phyloP scores from a whole-genome alignment of 2,888 invertebrate genomes.

The Drosophila kuntzei region DNA sequence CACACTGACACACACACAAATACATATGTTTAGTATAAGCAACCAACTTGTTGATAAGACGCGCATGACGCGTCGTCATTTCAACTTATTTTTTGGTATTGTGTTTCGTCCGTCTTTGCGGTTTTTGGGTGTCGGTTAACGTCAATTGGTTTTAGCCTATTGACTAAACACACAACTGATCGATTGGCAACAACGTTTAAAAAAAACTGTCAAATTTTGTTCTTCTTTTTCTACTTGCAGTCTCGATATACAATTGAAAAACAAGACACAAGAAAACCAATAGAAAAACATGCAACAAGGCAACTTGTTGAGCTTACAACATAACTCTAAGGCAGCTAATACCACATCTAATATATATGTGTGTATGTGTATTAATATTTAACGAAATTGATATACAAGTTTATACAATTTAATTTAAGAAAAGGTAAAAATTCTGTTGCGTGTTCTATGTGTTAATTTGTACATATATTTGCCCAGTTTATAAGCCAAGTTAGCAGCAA shows the following conservation, averaged over 20 bases:
- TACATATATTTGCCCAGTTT: slow-evolving; percentile 14
- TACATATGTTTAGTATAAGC: slow-evolving; percentile 12
- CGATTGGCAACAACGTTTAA: slow-evolving; percentile 30
- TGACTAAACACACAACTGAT: slow-evolving; percentile 23
- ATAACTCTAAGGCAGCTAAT: slow-evolving; percentile 47
- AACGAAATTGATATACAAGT: slow-evolving; percentile 44
- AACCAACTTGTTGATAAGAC: slow-evolving; percentile 27
- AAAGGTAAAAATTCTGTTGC: slow-evolving; percentile 13
- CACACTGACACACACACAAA: slow-evolving; percentile 11
- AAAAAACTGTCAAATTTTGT: slow-evolving; percentile 31
- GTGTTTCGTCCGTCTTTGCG: slow-evolving; percentile 22
- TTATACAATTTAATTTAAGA: slow-evolving; percentile 20
- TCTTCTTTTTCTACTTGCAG: slow-evolving; percentile 70
- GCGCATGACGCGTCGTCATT: slow-evolving; percentile 18
- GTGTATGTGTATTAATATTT: slow-evolving; percentile 37
- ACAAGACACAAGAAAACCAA: slow-evolving; percentile 28
- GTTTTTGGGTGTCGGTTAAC: slow-evolving; percentile 38
- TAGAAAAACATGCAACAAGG: slow-evolving; percentile 50
- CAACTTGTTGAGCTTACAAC: slow-evolving; percentile 56
- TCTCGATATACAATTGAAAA: slow-evolving; percentile 77
- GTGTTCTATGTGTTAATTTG: slow-evolving; percentile 22
- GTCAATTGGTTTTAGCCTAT: slow-evolving; percentile 18
- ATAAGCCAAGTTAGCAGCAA: slow-evolving; percentile 22
- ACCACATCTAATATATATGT: slow-evolving; percentile 24
- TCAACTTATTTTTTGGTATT: slow-evolving; percentile 22